Conservation (phyloP, 2,888 invertebrate genomes). For the Macrostomum cliftonense region DNA sequence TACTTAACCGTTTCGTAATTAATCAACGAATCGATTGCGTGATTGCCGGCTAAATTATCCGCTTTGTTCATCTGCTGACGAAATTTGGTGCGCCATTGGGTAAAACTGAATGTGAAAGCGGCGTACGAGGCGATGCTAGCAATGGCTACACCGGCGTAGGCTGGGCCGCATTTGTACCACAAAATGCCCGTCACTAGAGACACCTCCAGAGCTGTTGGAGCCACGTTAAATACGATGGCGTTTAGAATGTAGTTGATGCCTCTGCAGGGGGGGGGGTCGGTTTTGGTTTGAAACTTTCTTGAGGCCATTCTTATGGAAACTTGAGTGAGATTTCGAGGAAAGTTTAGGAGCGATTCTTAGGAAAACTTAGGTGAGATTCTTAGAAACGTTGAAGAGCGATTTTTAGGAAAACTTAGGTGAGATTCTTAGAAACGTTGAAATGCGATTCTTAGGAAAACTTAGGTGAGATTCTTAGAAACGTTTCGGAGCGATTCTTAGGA, state of each 20-base stretch:
- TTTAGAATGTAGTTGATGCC: slow-evolving; percentile 90
- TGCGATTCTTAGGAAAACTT: no score
- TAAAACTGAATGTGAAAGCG: slow-evolving; percentile 64
- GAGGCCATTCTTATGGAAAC: no score
- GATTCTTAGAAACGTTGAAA: no score
- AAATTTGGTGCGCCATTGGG: slow-evolving; percentile 82
- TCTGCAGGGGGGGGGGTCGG: no score
- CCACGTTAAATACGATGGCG: slow-evolving; percentile 89
- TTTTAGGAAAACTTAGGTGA: no score
- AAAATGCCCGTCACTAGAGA: slow-evolving; percentile 68
- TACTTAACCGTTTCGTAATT: slow-evolving; percentile 99
- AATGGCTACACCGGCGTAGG: slow-evolving; percentile 61
- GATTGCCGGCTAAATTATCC: slow-evolving; percentile 91
- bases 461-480: no score
- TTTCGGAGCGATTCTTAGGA: no score
- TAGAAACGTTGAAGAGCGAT: no score
- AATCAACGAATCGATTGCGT: slow-evolving; percentile 88
- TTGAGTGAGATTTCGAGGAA: no score
- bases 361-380: no score
- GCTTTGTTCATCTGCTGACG: slow-evolving; percentile 88
- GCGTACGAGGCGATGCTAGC: slow-evolving; percentile 76
- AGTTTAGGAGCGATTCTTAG: no score
- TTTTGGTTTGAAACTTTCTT: no score
- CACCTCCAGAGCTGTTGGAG: slow-evolving; percentile 84
- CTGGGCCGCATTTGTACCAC: slow-evolving; percentile 48